Conservation (phyloP, 2,113 vertebrate species). For the Cariama cristata region DNA sequence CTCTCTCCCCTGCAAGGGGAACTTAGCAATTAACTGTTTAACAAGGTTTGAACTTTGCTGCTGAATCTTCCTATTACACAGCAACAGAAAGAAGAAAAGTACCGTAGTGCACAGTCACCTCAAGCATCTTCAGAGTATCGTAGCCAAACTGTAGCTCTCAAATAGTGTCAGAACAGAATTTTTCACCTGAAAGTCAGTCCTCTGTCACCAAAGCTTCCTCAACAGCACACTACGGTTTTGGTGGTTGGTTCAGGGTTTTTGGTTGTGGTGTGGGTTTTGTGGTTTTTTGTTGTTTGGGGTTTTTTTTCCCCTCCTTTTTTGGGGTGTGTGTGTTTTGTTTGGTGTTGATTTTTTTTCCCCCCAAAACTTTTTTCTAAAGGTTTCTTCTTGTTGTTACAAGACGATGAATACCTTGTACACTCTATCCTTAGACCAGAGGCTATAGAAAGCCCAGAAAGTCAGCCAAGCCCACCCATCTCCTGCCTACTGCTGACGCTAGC, state of each 20-base stretch:
- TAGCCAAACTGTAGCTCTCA: not conserved
- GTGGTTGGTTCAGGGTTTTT: not conserved
- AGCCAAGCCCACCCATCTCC: not conserved
- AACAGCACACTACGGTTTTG: not conserved
- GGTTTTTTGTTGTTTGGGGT: not conserved
- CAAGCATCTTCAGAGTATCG: not conserved
- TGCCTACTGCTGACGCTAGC: not conserved
- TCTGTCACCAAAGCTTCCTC: slow-evolving; percentile 14
- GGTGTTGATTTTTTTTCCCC: not conserved
- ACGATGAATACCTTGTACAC: not conserved
- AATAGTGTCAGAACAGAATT: not conserved
- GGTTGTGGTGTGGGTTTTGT: not conserved
- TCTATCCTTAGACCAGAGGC: not conserved
- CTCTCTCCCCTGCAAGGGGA: not conserved
- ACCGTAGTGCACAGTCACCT: not conserved
- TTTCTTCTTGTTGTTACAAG: not conserved
- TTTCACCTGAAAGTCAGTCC: not conserved
- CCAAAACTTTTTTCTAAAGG: not conserved
- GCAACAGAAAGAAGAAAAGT: not conserved
- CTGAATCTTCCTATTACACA: not conserved
- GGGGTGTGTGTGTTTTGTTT: not conserved
- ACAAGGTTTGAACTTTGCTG: not conserved
- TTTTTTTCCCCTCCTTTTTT: not conserved
- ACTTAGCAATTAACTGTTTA: slow-evolving; percentile 25
- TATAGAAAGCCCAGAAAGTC: not conserved